Base-by-base conservation (phyloP, 2,113 vertebrate species). In the Microtus montanus region DNA sequence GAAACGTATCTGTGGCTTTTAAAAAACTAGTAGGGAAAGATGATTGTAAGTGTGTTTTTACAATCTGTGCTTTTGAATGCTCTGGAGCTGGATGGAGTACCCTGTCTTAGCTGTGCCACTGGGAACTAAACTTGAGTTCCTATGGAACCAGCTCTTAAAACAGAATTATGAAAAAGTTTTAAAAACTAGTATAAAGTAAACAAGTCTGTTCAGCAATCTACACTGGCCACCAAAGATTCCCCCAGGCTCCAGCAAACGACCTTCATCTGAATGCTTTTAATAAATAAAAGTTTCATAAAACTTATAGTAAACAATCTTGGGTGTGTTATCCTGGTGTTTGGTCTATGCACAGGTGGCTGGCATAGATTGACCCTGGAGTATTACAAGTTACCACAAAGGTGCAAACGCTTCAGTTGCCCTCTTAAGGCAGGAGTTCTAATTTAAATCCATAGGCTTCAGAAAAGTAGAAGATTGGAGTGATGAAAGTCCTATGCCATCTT, bases 231-330 rank as follows among this genome's bases (percentile, higher is more conserved):
- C 15, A 19, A 71, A 71, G 68, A 33, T n/a, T n/a, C 70, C n/a
- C n/a, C 26, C n/a, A 8, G 19, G 70, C 8, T 41, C n/a, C 10
- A 9, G n/a, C 7, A 73, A 71, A 38, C 3, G 0, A 10, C n/a
- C 15, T 41, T 38, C 20, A 35, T 14, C 13, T 70, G 15, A 70
- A 30, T 1, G 9, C 63, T 64, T 64, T 64, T 24, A 26, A 63
- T 24, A 64, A 64, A 26, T 26, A 64, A 26, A 26, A 26, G 22
- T 63, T 63, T 63, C 24, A 24, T 63, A 63, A 73, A 17, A 10
- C 17, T 3, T 70, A 24, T 38, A 1, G 9, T n/a, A 38, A 38
- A 20, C n/a, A 73, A 1, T 73, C 71, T 38, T 73, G 71, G 15
- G 68, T 70, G 33, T 70, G 58, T 20, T 58, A 58, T 20, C 19